Conservation (phyloP, 92 coral and sea anemone genomes). For the Micromussa lordhowensis region DNA sequence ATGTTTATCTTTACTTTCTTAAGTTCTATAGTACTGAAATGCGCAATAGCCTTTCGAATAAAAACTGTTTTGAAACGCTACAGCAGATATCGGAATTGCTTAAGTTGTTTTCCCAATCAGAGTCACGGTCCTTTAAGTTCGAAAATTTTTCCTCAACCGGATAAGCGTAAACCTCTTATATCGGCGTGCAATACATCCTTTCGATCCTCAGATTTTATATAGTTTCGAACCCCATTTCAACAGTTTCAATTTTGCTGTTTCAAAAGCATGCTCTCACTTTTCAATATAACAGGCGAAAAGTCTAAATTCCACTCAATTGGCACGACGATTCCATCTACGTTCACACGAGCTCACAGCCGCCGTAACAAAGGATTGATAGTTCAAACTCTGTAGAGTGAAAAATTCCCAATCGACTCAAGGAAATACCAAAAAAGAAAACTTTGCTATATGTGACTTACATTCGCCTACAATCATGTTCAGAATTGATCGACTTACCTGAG, state of each 20-base stretch:
- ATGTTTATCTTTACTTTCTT: neutral
- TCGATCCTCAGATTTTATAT: neutral
- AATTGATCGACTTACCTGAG: conserved; percentile 28
- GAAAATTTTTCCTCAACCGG: neutral
- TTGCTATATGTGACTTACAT: neutral
- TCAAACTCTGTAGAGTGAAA: neutral
- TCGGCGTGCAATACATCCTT: neutral
- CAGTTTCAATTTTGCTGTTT: neutral
- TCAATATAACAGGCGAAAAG: neutral
- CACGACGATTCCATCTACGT: neutral
- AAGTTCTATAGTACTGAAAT: neutral
- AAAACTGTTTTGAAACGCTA: neutral
- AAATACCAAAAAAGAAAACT: neutral
- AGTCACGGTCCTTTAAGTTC: neutral
- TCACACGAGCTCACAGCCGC: neutral
- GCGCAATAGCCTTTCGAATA: neutral
- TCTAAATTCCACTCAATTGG: neutral
- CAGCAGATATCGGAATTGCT: neutral
- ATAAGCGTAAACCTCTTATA: neutral
- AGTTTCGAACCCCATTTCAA: neutral
- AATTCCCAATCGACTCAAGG: neutral
- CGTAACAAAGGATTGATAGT: neutral
- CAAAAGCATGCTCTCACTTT: neutral
- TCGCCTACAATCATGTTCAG: neutral
- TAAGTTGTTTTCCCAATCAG: neutral